Evolutionary conservation across 1,140 invertebrate genomes (phyloP), one percentile per base, ranked within the genome.

Genomic region (Melipona quadrifasciata): DNA sequence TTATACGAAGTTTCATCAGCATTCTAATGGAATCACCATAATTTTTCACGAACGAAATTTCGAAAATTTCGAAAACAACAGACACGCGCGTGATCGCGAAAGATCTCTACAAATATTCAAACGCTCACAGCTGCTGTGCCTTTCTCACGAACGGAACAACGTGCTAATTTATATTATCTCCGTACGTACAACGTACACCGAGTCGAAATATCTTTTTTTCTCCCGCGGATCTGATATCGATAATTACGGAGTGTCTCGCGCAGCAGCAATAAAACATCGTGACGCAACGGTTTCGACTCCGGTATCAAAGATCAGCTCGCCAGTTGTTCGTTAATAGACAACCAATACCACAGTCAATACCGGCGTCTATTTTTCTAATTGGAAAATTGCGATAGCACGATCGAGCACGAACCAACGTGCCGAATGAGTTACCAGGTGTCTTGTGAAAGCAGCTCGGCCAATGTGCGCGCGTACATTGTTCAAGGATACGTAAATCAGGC

Each of bases 401-500:
- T 68, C 27, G 79, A 68, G 21, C 24, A 16, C 39, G 64, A 65
- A 34, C 27, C 16, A 39, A 77, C 75, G 55, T 47, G 39, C 39
- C 39, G 39, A 47, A 47, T 47, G 53, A 61, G 55, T 74, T 31
- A 24, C 73, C 78, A 89, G 84, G 84, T 89, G 84, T 88, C 55
- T n/a, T 64, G 80, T 76, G 73, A 76, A 79, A 84, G 75, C 85
- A 55, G 71, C 47, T 83, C 65, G 72, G 80, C 39, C 39, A 47
- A 47, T 47, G 39, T 27, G 73, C n/a, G n/a, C n/a, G n/a, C 80
- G 39, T 11, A 80, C 86, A 87, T 84, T 84, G 71, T 77, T 71
- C 83, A 64, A 71, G 86, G 78, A 82, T 84, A 89, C 88, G 90
- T 85, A 89, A 86, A 90, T 90, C 89, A 85, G 88, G 85, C 86